These are phyloP conservation scores for Tapirus terrestris DNA, from an alignment of 2,113 vertebrate genomes.

Conservation along the genomic window DNA sequence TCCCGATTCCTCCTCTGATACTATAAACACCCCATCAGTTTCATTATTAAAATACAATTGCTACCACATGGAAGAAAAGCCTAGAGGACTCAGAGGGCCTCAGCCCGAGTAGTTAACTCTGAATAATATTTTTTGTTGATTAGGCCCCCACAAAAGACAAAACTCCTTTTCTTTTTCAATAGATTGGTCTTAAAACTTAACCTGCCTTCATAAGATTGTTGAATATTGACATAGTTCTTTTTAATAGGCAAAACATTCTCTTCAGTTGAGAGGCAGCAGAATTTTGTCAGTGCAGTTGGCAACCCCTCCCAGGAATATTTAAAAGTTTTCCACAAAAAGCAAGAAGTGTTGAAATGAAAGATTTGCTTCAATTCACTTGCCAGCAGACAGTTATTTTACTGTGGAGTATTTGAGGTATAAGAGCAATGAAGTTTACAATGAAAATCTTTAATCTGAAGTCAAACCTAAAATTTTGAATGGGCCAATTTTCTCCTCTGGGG, in stretches of 20 bases:
- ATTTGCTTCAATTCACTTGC: neutral
- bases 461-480: neutral
- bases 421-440: neutral
- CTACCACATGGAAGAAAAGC: slow-evolving; percentile 59
- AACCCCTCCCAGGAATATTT: neutral
- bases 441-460: neutral
- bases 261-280: neutral
- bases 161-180: neutral
- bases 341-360: neutral
- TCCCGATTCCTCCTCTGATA: neutral
- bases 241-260: neutral
- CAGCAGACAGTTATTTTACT: neutral
- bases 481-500: neutral
- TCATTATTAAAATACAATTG: slow-evolving; percentile 69
- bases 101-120: neutral
- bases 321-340: neutral
- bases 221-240: neutral
- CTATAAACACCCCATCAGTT: slow-evolving; percentile 54
- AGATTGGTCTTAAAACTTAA: neutral
- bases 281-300: neutral
- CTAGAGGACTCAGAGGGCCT: neutral
- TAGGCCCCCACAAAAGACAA: neutral
- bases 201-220: neutral
- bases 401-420: neutral
- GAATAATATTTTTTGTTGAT: neutral